These are phyloP conservation scores for Chondrilla cf. caribensis DNA, from an alignment of 37 sponge, comb jelly and placozoan genomes.

Conservation along the genomic window DNA sequence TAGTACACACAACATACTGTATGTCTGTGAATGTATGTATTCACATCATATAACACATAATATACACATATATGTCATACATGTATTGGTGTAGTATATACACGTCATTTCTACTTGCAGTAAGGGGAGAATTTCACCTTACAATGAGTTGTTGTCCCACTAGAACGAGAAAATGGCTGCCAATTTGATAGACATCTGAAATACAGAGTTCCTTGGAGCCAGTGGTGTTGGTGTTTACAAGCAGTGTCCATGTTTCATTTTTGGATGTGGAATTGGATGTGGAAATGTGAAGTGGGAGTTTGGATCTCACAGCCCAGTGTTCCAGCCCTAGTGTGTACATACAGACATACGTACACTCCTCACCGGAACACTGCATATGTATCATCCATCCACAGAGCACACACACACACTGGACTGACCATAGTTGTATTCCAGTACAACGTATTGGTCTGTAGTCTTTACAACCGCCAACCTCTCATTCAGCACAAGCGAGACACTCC, in stretches of 20 bases:
- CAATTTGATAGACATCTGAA: background rate
- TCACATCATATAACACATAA: too few relatives aligned
- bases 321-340: background rate
- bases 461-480: background rate
- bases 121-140: background rate
- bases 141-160: background rate
- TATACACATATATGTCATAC: too few relatives aligned
- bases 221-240: conserved; percentile 27
- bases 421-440: background rate
- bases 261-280: background rate
- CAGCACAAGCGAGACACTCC: background rate
- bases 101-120: too few relatives aligned
- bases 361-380: background rate
- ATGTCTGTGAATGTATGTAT: too few relatives aligned
- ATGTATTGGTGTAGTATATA: too few relatives aligned
- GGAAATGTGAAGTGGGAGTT: conserved; percentile 49
- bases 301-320: conserved; percentile 10
- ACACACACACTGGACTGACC: too few relatives aligned
- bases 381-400: background rate
- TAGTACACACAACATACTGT: too few relatives aligned
- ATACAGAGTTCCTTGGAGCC: background rate
- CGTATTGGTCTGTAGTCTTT: background rate
- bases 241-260: conserved; percentile 51
- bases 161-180: background rate
- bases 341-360: background rate